A percentile compares a stretch with the other conserved stretches of the same genome.
Evolutionary conservation across 37 sponge, comb jelly and placozoan species (phyloP).

Genomic region (Beroe ovata): DNA sequence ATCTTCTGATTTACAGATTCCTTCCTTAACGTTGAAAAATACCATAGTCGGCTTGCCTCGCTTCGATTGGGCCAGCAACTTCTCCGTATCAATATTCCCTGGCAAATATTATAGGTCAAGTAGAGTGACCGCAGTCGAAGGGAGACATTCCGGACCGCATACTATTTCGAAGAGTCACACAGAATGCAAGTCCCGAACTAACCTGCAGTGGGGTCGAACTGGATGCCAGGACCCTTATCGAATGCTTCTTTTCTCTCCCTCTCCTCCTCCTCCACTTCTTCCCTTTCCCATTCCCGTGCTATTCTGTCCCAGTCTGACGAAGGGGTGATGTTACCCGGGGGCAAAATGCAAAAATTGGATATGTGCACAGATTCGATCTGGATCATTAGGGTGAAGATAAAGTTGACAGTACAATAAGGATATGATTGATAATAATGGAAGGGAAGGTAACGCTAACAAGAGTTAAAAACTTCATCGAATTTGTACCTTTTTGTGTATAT

Average conservation of each 20-base stretch:
- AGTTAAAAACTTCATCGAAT: background rate
- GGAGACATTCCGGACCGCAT: too few species aligned
- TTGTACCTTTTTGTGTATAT: slow-evolving; percentile 29
- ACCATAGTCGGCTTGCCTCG: slow-evolving; percentile 31
- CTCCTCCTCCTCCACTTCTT: slow-evolving; percentile 40
- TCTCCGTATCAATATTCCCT: slow-evolving; percentile 24
- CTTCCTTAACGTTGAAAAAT: slow-evolving; percentile 26
- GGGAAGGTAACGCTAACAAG: too few species aligned
- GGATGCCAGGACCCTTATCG: background rate
- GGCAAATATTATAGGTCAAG: too few species aligned
- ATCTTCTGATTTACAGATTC: background rate
- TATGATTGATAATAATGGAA: too few species aligned
- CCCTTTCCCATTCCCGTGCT: slow-evolving; percentile 37
- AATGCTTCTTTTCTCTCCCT: slow-evolving; percentile 12
- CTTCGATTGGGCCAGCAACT: slow-evolving; percentile 39
- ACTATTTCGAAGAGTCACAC: too few species aligned
- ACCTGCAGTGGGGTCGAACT: slow-evolving; percentile 48
- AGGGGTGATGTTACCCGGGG: too few species aligned
- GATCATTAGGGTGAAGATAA: too few species aligned
- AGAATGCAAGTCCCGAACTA: too few species aligned
- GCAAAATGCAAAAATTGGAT: too few species aligned
- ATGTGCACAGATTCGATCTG: too few species aligned
- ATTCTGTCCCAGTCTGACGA: slow-evolving; percentile 53
- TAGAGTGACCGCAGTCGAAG: too few species aligned
- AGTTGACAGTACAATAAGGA: too few species aligned